phyloP scores from a whole-genome alignment of 1,140 invertebrate genomes.

The Heterodera schachtii region DNA sequence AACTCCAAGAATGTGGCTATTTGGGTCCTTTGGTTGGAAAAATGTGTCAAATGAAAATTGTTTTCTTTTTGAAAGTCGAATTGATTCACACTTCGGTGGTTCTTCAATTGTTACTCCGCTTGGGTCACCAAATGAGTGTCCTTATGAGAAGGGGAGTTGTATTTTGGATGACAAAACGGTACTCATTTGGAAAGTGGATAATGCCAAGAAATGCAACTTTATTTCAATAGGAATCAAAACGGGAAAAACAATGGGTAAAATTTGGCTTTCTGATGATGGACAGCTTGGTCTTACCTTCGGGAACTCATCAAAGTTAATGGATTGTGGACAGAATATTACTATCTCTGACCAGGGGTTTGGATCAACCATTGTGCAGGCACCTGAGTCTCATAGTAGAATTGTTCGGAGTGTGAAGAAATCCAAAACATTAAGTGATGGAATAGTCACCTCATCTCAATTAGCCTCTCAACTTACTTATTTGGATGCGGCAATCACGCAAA shows the following conservation, averaged over 20 bases:
- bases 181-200: slow-evolving; percentile 3
- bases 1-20: not conserved
- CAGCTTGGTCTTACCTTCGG: not conserved
- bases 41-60: slow-evolving; percentile 17
- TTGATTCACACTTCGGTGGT: too few relatives aligned
- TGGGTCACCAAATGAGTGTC: too few relatives aligned
- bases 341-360: slow-evolving; percentile 12
- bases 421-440: not conserved
- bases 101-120: too few relatives aligned
- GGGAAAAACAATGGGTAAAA: not conserved
- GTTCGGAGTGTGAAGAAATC: not conserved
- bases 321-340: not conserved
- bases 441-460: slow-evolving; percentile 2
- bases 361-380: not conserved
- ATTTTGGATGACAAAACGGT: not conserved
- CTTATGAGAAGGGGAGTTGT: too few relatives aligned
- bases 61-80: too few relatives aligned
- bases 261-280: not conserved
- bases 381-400: too few relatives aligned
- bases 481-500: not conserved
- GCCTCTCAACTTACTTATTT: slow-evolving; percentile 8
- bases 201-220: not conserved
- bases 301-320: not conserved
- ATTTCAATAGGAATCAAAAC: not conserved
- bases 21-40: slow-evolving; percentile 13